Evolutionary conservation across 1,140 invertebrate genomes (phyloP).

Genomic region (Drosophila takahashii): DNA sequence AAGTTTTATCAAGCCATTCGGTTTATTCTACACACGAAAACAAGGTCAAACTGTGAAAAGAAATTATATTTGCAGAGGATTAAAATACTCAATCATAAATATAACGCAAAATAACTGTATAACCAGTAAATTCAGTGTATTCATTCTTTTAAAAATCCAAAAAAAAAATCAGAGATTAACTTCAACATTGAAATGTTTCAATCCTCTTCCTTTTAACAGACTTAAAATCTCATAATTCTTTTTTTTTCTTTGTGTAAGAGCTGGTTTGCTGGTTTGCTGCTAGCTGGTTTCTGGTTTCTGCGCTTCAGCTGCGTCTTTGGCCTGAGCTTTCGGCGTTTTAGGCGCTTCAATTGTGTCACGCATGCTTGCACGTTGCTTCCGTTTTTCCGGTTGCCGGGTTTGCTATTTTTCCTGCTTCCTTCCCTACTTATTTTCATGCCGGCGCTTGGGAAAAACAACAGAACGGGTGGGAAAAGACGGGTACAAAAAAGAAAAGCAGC

Average conservation of each 20-base stretch:
- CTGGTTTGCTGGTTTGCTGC: constrained; percentile 26
- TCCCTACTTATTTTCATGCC: constrained; percentile 26
- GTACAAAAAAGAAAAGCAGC: constrained; percentile 10
- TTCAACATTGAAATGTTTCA: too few relatives aligned
- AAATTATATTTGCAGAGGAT: too few relatives aligned
- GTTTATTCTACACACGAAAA: not conserved
- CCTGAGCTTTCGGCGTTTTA: constrained; percentile 48
- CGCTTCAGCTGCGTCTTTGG: constrained; percentile 25
- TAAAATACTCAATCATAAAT: too few relatives aligned
- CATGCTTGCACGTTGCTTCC: constrained; percentile 82
- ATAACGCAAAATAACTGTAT: too few relatives aligned
- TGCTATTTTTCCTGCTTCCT: constrained; percentile 72
- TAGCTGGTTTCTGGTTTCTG: constrained; percentile 16
- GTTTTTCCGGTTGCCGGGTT: constrained; percentile 81
- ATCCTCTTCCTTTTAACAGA: too few relatives aligned
- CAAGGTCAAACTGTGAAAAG: too few relatives aligned
- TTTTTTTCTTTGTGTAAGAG: constrained; percentile 4
- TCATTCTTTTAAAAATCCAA: too few relatives aligned
- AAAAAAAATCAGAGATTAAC: too few relatives aligned
- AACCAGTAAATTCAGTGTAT: too few relatives aligned
- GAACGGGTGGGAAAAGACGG: constrained; percentile 27
- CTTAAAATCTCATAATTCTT: not conserved
- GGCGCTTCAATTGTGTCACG: constrained; percentile 82
- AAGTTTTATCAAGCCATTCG: not conserved
- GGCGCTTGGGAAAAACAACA: constrained; percentile 49